Conservation (phyloP, 2,888 invertebrate species). For the Ochropleura plecta region DNA sequence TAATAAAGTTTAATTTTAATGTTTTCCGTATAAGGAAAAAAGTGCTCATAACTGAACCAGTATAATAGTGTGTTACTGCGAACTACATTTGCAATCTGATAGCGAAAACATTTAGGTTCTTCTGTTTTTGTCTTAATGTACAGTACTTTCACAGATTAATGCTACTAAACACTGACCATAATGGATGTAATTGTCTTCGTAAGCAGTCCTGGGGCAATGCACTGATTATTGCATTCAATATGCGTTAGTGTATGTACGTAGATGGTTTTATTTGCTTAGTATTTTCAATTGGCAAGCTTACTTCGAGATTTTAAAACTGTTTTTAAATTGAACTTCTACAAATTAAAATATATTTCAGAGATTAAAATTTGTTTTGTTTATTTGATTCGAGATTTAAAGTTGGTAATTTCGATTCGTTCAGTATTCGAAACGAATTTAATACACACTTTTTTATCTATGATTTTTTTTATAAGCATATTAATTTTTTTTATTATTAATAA, state of each 20-base stretch:
- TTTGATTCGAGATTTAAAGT: background rate
- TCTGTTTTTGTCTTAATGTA: background rate
- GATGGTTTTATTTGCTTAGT: background rate
- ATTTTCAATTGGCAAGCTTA: no score
- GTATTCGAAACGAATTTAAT: no score
- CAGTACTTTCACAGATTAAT: background rate
- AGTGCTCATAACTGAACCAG: constrained; percentile 13
- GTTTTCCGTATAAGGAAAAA: constrained; percentile 15
- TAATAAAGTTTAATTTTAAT: background rate
- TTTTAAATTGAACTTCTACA: no score
- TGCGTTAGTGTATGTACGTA: background rate
- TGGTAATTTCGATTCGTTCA: no score
- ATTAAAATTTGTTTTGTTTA: no score
- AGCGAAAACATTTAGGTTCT: background rate
- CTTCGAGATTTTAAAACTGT: no score
- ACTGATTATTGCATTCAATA: background rate
- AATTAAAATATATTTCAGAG: no score
- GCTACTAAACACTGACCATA: no score
- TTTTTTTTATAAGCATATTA: no score
- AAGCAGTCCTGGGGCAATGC: background rate
- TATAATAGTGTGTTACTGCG: background rate
- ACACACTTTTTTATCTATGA: no score
- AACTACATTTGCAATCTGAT: constrained; percentile 8
- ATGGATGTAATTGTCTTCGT: background rate
- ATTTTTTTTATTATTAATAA: no score